Base-by-base conservation (phyloP, 1,140 invertebrate genomes). In the Helicorthomorpha holstii region DNA sequence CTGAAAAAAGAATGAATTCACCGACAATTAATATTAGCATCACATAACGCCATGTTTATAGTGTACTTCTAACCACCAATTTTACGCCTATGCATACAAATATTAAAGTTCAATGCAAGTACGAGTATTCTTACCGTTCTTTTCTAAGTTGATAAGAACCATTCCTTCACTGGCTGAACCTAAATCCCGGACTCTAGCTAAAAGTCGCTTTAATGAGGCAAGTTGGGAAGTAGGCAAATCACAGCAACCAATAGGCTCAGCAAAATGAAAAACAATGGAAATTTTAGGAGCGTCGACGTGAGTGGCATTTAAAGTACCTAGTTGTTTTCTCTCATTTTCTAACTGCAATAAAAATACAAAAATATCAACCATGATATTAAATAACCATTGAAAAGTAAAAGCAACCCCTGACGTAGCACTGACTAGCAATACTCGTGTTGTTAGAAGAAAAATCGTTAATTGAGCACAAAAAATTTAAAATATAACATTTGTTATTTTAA, bases 61-160 rank as follows among this genome's bases (percentile, higher is more conserved):
- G 19, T 19, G 19, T 22, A 7, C n/a, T n/a, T n/a, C n/a, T n/a
- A n/a, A n/a, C n/a, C n/a, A n/a, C n/a, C n/a, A n/a, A n/a, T n/a
- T n/a, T n/a, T n/a, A n/a, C n/a, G n/a, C n/a, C n/a, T n/a, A n/a
- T 7, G 7, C 44, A 46, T 46, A 21, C 25, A 46, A 22, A 46
- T 21, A 22, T 19, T 34, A 34, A 46, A 25, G 19, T 7, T n/a
- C n/a, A n/a, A n/a, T n/a, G n/a, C n/a, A n/a, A n/a, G n/a, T n/a
- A n/a, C n/a, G n/a, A n/a, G n/a, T n/a, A n/a, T n/a, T n/a, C n/a
- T 52, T 23, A 52, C 50, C 38, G 24, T 52, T 27, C 4, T 27
- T 49, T 34, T 52, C 51, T 22, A 52, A 27, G 23, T 48, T 48
- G 27, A 48, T 52, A 7, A 52, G 27, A 7, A 48, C 22, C 51